Percentiles rank a stretch among this genome's conserved stretches.
These are phyloP conservation scores for Cataglyphis altisquamis DNA, from an alignment of 2,888 invertebrate genomes.

Conservation along the genomic window DNA sequence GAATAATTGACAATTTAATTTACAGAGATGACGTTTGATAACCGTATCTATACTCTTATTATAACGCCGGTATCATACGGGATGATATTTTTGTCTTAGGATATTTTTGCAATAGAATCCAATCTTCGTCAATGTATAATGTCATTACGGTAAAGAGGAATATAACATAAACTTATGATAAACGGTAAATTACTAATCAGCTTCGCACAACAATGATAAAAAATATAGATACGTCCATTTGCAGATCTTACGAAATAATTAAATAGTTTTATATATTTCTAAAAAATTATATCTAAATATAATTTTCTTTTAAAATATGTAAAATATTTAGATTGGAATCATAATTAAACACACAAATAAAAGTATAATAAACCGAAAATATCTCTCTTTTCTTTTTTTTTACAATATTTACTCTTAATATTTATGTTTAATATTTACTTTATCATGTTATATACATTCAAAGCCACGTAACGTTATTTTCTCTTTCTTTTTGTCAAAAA, in stretches of 20 bases:
- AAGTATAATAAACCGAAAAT: background rate
- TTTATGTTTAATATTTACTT: background rate
- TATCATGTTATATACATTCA: background rate
- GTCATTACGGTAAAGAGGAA: slow-evolving; percentile 5
- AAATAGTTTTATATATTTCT: background rate
- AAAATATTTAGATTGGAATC: background rate
- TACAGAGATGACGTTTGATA: slow-evolving; percentile 30
- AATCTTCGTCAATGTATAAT: slow-evolving; percentile 31
- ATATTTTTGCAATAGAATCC: background rate
- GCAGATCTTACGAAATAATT: background rate
- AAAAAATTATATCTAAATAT: background rate
- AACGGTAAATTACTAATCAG: slow-evolving; percentile 33
- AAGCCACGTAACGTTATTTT: background rate
- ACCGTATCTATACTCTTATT: slow-evolving; percentile 18
- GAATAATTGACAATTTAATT: background rate
- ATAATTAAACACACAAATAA: slow-evolving; percentile 25
- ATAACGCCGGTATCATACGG: background rate
- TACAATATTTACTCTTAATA: background rate
- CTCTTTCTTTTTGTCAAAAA: slow-evolving; percentile 6
- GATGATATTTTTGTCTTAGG: slow-evolving; percentile 7
- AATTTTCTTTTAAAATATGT: background rate
- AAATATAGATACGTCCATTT: slow-evolving; percentile 5
- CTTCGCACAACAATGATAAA: slow-evolving; percentile 16
- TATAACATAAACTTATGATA: slow-evolving; percentile 33
- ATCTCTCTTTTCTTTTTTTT: background rate